Conservation (phyloP, 2,113 vertebrate species). For the Mus pahari region DNA sequence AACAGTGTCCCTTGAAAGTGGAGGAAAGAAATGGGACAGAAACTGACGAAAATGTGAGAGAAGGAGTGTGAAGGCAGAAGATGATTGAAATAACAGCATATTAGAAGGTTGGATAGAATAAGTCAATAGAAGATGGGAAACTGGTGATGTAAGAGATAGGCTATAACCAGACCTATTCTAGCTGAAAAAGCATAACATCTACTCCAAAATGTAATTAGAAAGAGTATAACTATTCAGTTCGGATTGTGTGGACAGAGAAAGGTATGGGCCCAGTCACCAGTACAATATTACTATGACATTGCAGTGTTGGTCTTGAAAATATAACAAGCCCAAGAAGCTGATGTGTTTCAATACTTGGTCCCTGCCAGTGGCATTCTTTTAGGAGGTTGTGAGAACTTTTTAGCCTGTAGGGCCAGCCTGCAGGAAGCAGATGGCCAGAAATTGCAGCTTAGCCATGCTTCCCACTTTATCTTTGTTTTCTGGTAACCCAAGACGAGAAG, state of each 20-base stretch:
- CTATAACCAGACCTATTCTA: background rate
- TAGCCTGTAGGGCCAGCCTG: background rate
- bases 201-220: background rate
- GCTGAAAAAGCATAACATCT: background rate
- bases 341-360: background rate
- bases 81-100: background rate
- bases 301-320: background rate
- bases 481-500: too few relatives aligned
- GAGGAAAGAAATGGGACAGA: background rate
- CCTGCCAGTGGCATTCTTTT: background rate
- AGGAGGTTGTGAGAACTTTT: background rate
- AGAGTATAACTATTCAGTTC: background rate
- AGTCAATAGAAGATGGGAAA: constrained; percentile 17
- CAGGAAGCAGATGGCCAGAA: background rate
- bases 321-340: background rate
- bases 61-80: background rate
- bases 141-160: background rate
- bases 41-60: background rate
- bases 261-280: background rate
- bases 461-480: background rate
- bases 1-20: background rate
- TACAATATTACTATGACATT: background rate
- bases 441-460: background rate
- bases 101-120: background rate
- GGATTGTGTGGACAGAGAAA: background rate